phyloP scores from a whole-genome alignment of 2,797 vertebrate genomes.

The Crocidura indochinensis region DNA sequence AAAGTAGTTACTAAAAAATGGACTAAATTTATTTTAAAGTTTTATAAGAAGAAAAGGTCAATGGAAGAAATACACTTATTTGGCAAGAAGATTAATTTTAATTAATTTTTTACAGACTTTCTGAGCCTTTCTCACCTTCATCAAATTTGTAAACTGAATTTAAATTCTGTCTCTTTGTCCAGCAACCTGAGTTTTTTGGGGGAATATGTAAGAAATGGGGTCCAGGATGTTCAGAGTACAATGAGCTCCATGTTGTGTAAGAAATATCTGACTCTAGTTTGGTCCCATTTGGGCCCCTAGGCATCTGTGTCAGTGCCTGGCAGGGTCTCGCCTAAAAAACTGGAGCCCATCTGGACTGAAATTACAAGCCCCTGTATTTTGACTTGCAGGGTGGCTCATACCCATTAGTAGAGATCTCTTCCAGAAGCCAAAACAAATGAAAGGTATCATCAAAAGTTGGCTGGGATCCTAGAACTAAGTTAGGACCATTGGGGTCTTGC shows the following conservation, averaged over 20 bases:
- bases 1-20: slow-evolving; percentile 24
- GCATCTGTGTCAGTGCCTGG: slow-evolving; percentile 42
- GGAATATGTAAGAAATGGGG: neutral
- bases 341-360: slow-evolving; percentile 64
- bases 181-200: neutral
- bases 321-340: slow-evolving; percentile 17
- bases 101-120: slow-evolving; percentile 17
- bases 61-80: neutral
- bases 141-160: slow-evolving; percentile 59
- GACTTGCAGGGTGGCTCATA: slow-evolving; percentile 56
- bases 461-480: slow-evolving; percentile 72
- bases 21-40: neutral
- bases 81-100: slow-evolving; percentile 57
- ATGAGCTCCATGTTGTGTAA: neutral
- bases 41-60: neutral
- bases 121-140: neutral
- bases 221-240: neutral
- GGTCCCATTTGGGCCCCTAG: slow-evolving; percentile 1
- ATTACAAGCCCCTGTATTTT: slow-evolving; percentile 69
- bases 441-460: slow-evolving; percentile 72
- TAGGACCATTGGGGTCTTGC: slow-evolving; percentile 54
- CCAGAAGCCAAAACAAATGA: slow-evolving; percentile 79
- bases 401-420: slow-evolving; percentile 21
- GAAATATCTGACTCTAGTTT: slow-evolving; percentile 26
- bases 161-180: neutral